Evolutionary conservation across 2,797 vertebrate genomes (phyloP).

Genomic region (Hypotaenidia philippensis): DNA sequence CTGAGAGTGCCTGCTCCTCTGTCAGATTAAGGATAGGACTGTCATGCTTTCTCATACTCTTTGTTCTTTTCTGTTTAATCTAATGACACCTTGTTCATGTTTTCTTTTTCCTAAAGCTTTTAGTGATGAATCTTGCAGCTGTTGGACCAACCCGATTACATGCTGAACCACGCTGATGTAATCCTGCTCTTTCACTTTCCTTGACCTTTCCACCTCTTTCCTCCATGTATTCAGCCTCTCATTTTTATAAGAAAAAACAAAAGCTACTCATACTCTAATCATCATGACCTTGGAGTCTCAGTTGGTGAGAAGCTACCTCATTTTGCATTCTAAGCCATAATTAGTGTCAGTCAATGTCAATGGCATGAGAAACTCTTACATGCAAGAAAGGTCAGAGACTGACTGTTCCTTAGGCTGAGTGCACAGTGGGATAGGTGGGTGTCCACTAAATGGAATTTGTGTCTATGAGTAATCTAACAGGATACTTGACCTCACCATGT

Average conservation of each 20-base stretch:
- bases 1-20: not conserved
- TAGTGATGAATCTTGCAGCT: constrained; percentile 4
- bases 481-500: constrained; percentile 24
- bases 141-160: not conserved
- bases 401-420: constrained; percentile 26
- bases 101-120: constrained; percentile 28
- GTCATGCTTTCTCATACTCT: not conserved
- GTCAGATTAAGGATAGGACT: not conserved
- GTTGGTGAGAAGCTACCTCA: constrained; percentile 55
- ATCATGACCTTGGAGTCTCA: constrained; percentile 69
- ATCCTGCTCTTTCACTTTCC: constrained; percentile 40
- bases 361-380: constrained; percentile 42
- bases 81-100: not conserved
- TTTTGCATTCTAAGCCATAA: constrained; percentile 72
- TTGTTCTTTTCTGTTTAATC: not conserved
- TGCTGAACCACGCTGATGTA: constrained; percentile 23
- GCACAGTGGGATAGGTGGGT: constrained; percentile 3
- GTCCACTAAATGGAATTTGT: not conserved
- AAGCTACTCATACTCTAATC: constrained; percentile 45
- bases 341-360: constrained; percentile 72
- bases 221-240: constrained; percentile 33
- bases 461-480: not conserved
- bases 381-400: constrained; percentile 24
- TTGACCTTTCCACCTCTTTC: constrained; percentile 54
- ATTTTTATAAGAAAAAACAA: constrained; percentile 48